Evolutionary conservation across 2,797 vertebrate species (phyloP).

Genomic region (Danio kyathit): DNA sequence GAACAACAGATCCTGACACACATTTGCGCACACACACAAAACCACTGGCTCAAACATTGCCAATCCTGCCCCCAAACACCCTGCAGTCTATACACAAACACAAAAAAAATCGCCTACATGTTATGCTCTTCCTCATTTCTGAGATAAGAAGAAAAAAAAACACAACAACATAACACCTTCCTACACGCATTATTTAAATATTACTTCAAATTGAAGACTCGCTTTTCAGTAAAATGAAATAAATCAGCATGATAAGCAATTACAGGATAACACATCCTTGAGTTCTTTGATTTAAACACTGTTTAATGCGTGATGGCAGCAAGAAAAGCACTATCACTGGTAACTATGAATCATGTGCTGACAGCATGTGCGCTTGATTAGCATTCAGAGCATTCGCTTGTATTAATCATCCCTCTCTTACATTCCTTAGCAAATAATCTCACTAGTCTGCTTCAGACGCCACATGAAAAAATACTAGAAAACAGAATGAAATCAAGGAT

Average conservation of each 20-base stretch:
- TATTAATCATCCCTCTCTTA: slow-evolving; percentile 24
- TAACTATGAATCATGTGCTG: slow-evolving; percentile 27
- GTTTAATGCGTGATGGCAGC: slow-evolving; percentile 2
- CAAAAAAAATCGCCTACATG: not conserved
- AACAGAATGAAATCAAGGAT: slow-evolving; percentile 25
- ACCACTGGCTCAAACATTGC: not conserved
- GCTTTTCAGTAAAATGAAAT: slow-evolving; percentile 14
- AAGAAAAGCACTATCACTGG: slow-evolving; percentile 1
- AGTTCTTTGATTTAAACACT: not conserved
- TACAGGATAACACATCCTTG: not conserved
- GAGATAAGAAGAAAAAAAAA: not conserved
- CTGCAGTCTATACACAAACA: not conserved
- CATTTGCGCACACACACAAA: not conserved
- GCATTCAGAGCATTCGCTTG: slow-evolving; percentile 26
- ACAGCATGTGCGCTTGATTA: slow-evolving; percentile 8
- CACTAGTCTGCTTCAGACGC: slow-evolving; percentile 13
- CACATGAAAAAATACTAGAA: not conserved
- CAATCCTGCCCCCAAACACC: slow-evolving; percentile 1
- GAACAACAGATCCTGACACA: not conserved
- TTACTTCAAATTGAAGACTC: slow-evolving; percentile 3
- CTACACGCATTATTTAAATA: slow-evolving; percentile 21
- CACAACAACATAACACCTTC: not conserved
- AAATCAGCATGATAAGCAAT: slow-evolving; percentile 25
- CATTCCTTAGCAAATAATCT: slow-evolving; percentile 29
- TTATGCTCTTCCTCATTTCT: not conserved